phyloP scores from a whole-genome alignment of 2,797 vertebrate species.

The Steatocranus sp. region DNA sequence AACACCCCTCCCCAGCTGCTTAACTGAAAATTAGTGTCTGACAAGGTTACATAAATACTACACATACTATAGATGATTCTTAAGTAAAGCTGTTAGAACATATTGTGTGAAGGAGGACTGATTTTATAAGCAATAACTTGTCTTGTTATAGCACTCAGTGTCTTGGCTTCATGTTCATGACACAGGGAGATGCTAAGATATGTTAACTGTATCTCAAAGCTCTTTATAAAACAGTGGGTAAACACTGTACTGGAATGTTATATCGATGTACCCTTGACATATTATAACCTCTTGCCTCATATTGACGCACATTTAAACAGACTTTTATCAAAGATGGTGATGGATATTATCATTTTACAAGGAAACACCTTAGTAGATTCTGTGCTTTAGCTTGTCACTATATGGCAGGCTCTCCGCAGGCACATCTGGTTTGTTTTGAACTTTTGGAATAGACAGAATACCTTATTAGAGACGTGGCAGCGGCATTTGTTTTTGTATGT shows the following conservation, averaged over 20 bases:
- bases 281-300: not conserved
- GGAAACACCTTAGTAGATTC: not conserved
- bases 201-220: not conserved
- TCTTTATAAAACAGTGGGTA: conserved; percentile 8
- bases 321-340: not conserved
- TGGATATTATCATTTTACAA: not conserved
- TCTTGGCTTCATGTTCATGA: not conserved
- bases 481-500: conserved; percentile 30
- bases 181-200: not conserved
- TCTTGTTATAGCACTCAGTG: not conserved
- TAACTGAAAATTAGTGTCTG: not conserved
- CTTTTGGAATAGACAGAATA: conserved; percentile 28
- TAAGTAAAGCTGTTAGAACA: not conserved
- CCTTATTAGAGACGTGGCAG: conserved; percentile 20
- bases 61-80: not conserved
- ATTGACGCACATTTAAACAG: not conserved
- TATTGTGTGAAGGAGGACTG: not conserved
- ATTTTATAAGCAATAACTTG: not conserved
- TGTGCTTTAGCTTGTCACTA: not conserved
- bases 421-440: conserved; percentile 38
- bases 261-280: not conserved
- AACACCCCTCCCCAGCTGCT: fast-evolving
- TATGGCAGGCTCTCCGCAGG: not conserved
- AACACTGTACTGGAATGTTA: not conserved
- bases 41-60: not conserved